Evolutionary conservation across 2,888 invertebrate species (phyloP).

Genomic region (Coelopa pilipes): DNA sequence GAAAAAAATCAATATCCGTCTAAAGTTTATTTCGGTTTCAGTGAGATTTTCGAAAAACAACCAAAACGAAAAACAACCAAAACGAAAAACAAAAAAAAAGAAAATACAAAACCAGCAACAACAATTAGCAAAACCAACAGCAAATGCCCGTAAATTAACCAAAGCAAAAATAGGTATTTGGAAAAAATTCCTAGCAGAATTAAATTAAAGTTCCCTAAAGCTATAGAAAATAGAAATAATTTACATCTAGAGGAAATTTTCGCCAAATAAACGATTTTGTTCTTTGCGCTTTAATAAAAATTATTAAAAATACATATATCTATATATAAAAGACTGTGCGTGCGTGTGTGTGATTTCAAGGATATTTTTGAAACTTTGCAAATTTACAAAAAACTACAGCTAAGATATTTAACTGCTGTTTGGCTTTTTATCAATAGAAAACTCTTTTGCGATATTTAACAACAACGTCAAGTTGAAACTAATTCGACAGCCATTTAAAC

Average conservation of each 20-base stretch:
- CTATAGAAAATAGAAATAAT: not conserved
- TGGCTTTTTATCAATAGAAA: constrained; percentile 43
- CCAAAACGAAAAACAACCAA: constrained; percentile 4
- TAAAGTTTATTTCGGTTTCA: constrained; percentile 67
- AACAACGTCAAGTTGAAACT: constrained; percentile 38
- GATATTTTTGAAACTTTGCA: constrained; percentile 16
- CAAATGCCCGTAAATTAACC: constrained; percentile 2
- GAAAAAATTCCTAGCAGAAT: too few relatives aligned
- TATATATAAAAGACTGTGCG: constrained; percentile 28
- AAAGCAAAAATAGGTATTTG: constrained; percentile 7
- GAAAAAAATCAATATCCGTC: constrained; percentile 66
- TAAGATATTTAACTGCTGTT: constrained; percentile 38
- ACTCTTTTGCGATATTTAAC: constrained; percentile 40
- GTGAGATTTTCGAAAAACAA: constrained; percentile 18
- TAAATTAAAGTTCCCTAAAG: constrained; percentile 7
- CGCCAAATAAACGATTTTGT: constrained; percentile 25
- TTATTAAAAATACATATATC: too few relatives aligned
- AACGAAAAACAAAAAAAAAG: constrained; percentile 34
- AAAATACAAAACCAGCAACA: constrained; percentile 20
- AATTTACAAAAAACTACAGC: constrained; percentile 10
- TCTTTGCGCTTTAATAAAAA: constrained; percentile 21
- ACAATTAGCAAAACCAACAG: constrained; percentile 12
- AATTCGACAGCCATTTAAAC: constrained; percentile 30
- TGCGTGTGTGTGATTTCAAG: constrained; percentile 27
- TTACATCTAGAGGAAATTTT: not conserved